Base-by-base conservation (phyloP, 2,888 invertebrate species). In the Drosophila nr. medialis region DNA sequence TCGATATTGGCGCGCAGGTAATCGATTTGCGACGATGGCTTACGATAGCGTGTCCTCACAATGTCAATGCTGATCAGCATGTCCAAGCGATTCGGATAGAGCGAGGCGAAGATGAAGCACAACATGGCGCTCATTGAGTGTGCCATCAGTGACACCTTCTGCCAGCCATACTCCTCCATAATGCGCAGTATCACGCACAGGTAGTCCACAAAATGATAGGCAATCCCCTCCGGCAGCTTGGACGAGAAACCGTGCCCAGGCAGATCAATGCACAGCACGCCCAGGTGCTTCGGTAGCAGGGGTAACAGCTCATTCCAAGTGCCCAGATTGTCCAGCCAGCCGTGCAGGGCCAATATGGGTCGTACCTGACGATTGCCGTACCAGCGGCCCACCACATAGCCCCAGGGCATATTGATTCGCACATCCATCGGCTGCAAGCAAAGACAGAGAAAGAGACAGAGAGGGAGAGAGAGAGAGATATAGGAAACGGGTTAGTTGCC, bases 241-340 rank as follows among this genome's bases (percentile, higher is more conserved):
- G 95, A 95, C 0, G 96, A 96, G 18, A 94, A 90, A 3, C 96
- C 96, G 91, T 96, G 96, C 0, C 96, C 96, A 32, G 96, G 95
- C 48, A 95, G 93, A 91, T 96, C 96, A 42, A 96, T 93, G 8
- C 96, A 95, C 7, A 96, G 90, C 67, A 94, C 93, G 21, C 94
- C 93, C 29, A 93, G 81, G 68, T 94, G 92, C 51, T 93, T 86
- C n/a, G 94, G 93, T 70, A 97, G 90, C 71, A 95, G 89, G 0
- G 96, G 96, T 42, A 95, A 94, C 55, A 97, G 90, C 0, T 94
- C 94, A 90, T 96, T 96, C 94, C 96, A 97, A 0, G 96, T 94
- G 48, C 95, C 96, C 53, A 96, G 95, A 91, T 96, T 97, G 92
- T 97, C 97, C 92, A 95, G 95, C 96, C 96, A 96, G 2, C 97